Evolutionary conservation across 2,797 vertebrate genomes (phyloP), one percentile per base, ranked within the genome.

Genomic region (Chelon labrosus): DNA sequence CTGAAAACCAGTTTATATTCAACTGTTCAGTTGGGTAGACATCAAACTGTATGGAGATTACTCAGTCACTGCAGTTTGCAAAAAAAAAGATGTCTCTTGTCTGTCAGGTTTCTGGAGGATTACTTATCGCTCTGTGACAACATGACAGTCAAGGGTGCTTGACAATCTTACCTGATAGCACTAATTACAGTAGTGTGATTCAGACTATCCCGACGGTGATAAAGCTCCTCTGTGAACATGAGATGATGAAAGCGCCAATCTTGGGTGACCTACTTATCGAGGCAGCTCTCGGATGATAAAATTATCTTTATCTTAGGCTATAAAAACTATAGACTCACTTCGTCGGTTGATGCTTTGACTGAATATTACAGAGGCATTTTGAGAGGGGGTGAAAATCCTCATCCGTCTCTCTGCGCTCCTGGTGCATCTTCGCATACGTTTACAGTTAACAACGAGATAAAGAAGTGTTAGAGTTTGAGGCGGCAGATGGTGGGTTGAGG

Each of bases 401-500:
- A 35, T 68, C 39, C 2, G 53, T 31, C 72, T 79, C 12, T 55
- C 39, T 60, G 3, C 9, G 1, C 0, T 10, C 31, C 60, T 39
- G 13, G 17, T 75, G 73, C n/a, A 41, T 49, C 35, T 62, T 65
- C 31, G 53, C 22, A 44, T 25, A 31, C 0, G 47, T 66, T 75
- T 67, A 79, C 42, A 75, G 62, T 8, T 49, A 54, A 16, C 19
- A 0, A 44, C 10, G 42, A 53, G n/a, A 49, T 53, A 47, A 65
- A 63, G 27, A 31, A 35, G 25, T 67, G 60, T 66, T 49, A 47
- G 74, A 60, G 64, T 81, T 62, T 66, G 44, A 82, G 65, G 61
- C 52, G 80, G 75, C 89, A 91, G 87, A 86, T 87, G 87, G 84
- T 73, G 37, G 39, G 39, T 75, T 80, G 64, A 80, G 27, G 46